phyloP scores from a whole-genome alignment of 2,797 vertebrate genomes.

The Chloroceryle inda region DNA sequence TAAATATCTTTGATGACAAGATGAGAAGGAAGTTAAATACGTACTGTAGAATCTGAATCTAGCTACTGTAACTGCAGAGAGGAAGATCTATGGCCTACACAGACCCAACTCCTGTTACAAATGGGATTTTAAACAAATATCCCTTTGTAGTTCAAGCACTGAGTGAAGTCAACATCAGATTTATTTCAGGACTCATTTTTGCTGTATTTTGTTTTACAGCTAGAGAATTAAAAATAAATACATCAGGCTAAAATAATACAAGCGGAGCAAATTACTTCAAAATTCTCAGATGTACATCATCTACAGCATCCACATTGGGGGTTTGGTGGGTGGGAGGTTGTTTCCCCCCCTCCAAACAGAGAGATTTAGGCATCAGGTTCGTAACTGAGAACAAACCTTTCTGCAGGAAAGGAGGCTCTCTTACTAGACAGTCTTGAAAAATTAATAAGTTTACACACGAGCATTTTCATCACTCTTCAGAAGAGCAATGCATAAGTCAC shows the following conservation, averaged over 20 bases:
- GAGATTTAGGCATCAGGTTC: not conserved
- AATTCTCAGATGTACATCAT: not conserved
- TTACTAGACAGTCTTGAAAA: not conserved
- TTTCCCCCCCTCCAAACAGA: not conserved
- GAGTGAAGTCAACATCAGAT: not conserved
- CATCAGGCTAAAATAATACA: not conserved
- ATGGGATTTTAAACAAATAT: conserved; percentile 10
- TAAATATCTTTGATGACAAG: not conserved
- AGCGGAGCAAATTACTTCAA: not conserved
- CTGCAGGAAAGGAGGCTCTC: accelerated
- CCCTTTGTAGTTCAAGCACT: not conserved
- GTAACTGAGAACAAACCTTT: accelerated
- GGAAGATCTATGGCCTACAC: not conserved
- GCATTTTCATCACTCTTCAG: not conserved
- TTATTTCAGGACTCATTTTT: not conserved
- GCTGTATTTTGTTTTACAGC: not conserved
- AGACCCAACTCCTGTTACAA: conserved; percentile 15
- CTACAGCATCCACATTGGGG: not conserved
- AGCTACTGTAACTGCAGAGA: conserved; percentile 13
- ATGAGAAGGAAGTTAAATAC: conserved; percentile 3
- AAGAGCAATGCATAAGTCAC: not conserved
- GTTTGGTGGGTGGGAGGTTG: not conserved
- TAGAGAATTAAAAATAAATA: not conserved
- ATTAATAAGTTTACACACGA: not conserved
- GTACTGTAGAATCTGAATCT: not conserved